These are phyloP conservation scores for Steinernema hermaphroditum DNA, from an alignment of 2,888 invertebrate species.

Conservation along the genomic window DNA sequence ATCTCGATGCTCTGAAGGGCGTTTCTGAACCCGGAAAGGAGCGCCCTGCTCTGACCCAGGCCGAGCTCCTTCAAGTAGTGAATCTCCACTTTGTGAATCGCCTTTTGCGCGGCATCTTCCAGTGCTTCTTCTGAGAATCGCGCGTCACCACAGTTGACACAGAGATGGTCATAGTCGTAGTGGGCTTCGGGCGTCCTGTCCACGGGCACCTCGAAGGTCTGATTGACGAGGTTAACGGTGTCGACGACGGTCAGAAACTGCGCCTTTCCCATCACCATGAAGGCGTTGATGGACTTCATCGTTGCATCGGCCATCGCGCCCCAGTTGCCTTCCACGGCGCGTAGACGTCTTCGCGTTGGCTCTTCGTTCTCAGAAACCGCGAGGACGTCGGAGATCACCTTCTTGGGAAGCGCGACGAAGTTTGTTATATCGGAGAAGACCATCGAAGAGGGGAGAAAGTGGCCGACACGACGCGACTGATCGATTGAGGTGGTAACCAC, in stretches of 20 bases:
- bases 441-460: no score
- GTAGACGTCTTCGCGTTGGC: no score
- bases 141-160: not conserved
- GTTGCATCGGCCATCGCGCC: no score
- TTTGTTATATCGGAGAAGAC: no score
- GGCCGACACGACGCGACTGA: no score
- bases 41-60: not conserved
- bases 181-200: not conserved
- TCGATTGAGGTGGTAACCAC: no score
- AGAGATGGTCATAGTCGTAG: slow-evolving; percentile 8
- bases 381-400: no score
- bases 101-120: slow-evolving; percentile 3
- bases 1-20: not conserved
- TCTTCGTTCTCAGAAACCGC: no score
- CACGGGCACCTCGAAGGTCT: not conserved
- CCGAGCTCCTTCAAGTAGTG: not conserved
- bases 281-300: slow-evolving; percentile 16
- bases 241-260: slow-evolving; percentile 22
- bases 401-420: no score
- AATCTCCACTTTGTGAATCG: slow-evolving; percentile 3
- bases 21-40: not conserved
- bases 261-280: not conserved
- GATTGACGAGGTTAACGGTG: slow-evolving; percentile 14
- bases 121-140: not conserved
- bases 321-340: no score